Evolutionary conservation across 2,113 vertebrate genomes (phyloP), one percentile per base, ranked within the genome.

Genomic region (sheep (Ovis aries)): DNA sequence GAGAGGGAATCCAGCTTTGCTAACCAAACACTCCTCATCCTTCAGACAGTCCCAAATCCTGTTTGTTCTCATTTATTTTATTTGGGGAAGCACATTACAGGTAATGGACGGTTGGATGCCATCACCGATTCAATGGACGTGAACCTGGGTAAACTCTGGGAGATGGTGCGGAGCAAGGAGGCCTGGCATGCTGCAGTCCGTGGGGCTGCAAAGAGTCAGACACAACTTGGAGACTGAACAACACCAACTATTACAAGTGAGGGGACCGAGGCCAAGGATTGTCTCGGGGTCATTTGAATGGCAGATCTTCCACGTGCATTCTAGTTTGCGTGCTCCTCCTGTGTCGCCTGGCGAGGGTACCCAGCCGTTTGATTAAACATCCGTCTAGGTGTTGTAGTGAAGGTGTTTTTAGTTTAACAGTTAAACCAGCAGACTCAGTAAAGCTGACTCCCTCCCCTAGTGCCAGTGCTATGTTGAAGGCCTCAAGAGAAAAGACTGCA

Each of bases 81-180:
- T 33, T 13, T 50, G 31, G 7, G 29, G 9, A 45, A n/a, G 33
- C 3, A 4, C 55, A 43, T 3, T 27, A 45, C 29, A 64, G 50
- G 48, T 43, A 11, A 40, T 40, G 21, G 67, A 2, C 0, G 1
- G n/a, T 23, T 40, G 67, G 67, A 40, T 12, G 19, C 67, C 67
- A 6, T 74, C 67, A 6, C n/a, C 1, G 0, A 6, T 40, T 40
- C 10, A 74, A 3, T 40, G n/a, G 67, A 40, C 3, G 0, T 40
- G 67, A 40, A 40, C n/a, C 0, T 23, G n/a, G 36, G 36, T 13
- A 25, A 74, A 40, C 21, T 23, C 67, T 9, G 5, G 36, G n/a
- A 40, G n/a, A 40, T 25, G 67, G 19, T 6, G 67, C 2, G 21
- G n/a, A 40, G 21, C n/a, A 3, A 23, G 67, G n/a, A 40, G 67